A percentile compares a stretch with the other conserved stretches of the same genome.
Evolutionary conservation across 2,113 vertebrate species (phyloP).

Genomic region (Cervus canadensis): DNA sequence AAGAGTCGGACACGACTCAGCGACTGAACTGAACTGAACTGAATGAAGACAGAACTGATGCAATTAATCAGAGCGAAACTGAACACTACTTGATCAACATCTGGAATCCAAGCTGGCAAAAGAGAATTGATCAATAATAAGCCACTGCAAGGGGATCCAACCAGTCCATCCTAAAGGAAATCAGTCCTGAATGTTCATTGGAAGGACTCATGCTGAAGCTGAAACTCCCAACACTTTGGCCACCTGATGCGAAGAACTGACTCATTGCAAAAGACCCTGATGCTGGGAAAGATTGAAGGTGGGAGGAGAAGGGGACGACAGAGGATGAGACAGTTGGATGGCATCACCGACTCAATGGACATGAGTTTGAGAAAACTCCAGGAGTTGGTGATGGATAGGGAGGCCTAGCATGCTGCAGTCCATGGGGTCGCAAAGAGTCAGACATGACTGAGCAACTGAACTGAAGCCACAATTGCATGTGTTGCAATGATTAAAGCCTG

Average conservation of each 20-base stretch:
- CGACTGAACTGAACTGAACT: background rate
- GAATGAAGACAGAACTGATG: background rate
- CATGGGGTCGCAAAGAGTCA: background rate
- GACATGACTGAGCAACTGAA: background rate
- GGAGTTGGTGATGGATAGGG: background rate
- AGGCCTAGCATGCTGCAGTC: background rate
- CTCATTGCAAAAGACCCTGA: background rate
- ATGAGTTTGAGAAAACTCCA: background rate
- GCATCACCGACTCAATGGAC: background rate
- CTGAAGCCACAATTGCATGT: background rate
- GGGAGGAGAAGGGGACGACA: background rate
- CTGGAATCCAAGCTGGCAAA: background rate
- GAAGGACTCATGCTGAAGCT: background rate
- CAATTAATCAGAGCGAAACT: background rate
- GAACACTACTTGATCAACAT: background rate
- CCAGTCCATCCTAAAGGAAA: background rate
- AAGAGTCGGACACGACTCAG: background rate
- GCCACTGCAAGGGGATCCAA: background rate
- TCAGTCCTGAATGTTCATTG: background rate
- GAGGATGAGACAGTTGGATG: background rate
- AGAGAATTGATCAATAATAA: background rate
- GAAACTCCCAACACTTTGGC: background rate
- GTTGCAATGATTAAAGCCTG: background rate
- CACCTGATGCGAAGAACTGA: background rate
- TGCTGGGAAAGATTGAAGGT: background rate